phyloP scores from a whole-genome alignment of 2,888 invertebrate species.

The Neoascia interrupta region DNA sequence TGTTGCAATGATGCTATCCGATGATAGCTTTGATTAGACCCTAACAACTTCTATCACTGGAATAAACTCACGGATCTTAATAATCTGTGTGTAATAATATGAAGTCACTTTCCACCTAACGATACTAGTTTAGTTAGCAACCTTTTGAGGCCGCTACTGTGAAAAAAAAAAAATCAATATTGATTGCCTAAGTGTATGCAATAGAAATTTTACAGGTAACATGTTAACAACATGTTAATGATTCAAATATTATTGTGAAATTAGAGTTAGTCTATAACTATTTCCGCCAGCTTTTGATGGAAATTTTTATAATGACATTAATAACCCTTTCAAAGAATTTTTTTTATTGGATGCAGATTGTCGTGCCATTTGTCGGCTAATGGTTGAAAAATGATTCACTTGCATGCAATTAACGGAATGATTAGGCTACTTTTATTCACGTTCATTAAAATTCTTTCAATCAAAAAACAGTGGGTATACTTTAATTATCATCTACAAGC shows the following conservation, averaged over 20 bases:
- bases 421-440: constrained; percentile 32
- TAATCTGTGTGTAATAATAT: not conserved
- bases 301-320: constrained; percentile 44
- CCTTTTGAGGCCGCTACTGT: not conserved
- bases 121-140: too few species aligned
- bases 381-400: constrained; percentile 46
- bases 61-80: too few species aligned
- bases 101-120: too few species aligned
- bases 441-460: not conserved
- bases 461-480: too few species aligned
- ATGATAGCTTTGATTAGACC: too few species aligned
- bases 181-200: constrained; percentile 33
- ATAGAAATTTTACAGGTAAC: too few species aligned
- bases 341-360: constrained; percentile 2
- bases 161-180: too few species aligned
- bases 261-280: not conserved
- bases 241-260: not conserved
- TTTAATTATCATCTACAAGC: too few species aligned
- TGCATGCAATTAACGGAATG: constrained; percentile 39
- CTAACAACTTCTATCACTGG: too few species aligned
- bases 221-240: not conserved
- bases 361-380: not conserved
- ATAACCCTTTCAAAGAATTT: constrained; percentile 23
- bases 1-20: too few species aligned
- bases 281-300: constrained; percentile 27